Evolutionary conservation across 2,888 invertebrate species (phyloP).

Genomic region (Desoria tigrina): DNA sequence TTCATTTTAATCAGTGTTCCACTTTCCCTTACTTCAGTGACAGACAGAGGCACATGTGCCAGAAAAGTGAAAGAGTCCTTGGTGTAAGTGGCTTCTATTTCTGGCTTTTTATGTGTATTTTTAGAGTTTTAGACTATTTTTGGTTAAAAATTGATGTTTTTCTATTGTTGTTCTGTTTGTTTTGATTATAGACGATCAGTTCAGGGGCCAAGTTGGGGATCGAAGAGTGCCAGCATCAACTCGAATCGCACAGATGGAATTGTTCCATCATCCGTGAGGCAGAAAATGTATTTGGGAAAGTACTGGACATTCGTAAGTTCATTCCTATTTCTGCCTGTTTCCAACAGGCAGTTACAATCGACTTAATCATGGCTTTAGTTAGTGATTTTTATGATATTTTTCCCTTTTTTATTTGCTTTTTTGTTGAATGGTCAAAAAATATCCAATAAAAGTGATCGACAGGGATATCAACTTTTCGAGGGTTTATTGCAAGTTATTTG

Average conservation of each 20-base stretch:
- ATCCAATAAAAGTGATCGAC: too few species aligned
- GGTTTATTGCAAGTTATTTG: too few species aligned
- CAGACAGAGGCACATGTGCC: slow-evolving; percentile 70
- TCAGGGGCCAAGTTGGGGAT: slow-evolving; percentile 80
- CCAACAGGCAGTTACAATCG: slow-evolving; percentile 29
- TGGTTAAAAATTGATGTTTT: too few species aligned
- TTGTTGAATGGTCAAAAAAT: too few species aligned
- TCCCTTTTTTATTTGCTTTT: too few species aligned
- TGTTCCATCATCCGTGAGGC: slow-evolving; percentile 77
- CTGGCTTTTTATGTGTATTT: not conserved
- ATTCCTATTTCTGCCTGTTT: slow-evolving; percentile 14
- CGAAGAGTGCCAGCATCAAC: slow-evolving; percentile 85
- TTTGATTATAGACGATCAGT: slow-evolving; percentile 68
- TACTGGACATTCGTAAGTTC: slow-evolving; percentile 78
- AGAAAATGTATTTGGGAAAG: slow-evolving; percentile 79
- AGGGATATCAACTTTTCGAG: too few species aligned
- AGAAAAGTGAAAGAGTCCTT: slow-evolving; percentile 70
- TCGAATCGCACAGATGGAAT: slow-evolving; percentile 84
- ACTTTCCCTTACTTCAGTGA: slow-evolving; percentile 70
- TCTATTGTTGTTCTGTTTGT: too few species aligned
- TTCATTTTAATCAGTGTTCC: slow-evolving; percentile 63
- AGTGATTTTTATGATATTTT: too few species aligned
- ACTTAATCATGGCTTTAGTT: too few species aligned
- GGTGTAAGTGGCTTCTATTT: slow-evolving; percentile 61
- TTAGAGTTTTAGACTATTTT: not conserved